Percentiles rank a stretch among this genome's conserved stretches.
Conservation (phyloP, 2,113 vertebrate species). For the Leucopternis melanops region DNA sequence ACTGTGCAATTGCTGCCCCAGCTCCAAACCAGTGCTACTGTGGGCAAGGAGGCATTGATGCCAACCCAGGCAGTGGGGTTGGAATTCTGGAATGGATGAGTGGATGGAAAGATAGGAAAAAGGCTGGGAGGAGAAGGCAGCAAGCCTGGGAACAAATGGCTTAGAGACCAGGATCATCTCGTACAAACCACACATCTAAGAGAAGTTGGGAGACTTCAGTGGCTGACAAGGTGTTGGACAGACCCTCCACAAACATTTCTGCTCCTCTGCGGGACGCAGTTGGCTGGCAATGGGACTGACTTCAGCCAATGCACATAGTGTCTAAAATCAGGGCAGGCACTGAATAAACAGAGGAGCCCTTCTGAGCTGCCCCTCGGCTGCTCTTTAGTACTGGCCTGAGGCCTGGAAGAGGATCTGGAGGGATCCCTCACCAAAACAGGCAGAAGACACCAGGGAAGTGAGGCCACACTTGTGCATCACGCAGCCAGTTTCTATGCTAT, state of each 20-base stretch:
- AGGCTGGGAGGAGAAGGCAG: neutral
- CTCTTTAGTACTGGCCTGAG: neutral
- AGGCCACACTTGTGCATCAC: neutral
- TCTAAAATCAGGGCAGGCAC: neutral
- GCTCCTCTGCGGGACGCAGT: neutral
- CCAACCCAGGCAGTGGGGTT: rapidly evolving
- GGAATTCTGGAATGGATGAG: neutral
- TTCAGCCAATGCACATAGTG: rapidly evolving
- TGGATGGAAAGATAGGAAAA: neutral
- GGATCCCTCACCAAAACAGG: neutral
- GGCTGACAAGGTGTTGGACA: rapidly evolving
- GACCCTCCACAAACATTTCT: neutral
- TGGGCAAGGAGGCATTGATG: rapidly evolving
- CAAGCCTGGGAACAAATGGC: neutral
- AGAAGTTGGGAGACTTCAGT: neutral
- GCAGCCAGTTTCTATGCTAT: neutral
- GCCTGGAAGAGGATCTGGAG: neutral
- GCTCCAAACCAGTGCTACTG: neutral
- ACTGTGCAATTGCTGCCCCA: neutral
- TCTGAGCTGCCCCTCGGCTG: neutral
- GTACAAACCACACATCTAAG: neutral
- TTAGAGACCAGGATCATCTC: neutral
- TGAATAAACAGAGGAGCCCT: neutral
- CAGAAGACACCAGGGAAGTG: neutral
- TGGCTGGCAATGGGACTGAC: neutral